Base-by-base conservation (phyloP, 2,888 invertebrate species). In the Nemoura dubitans region DNA sequence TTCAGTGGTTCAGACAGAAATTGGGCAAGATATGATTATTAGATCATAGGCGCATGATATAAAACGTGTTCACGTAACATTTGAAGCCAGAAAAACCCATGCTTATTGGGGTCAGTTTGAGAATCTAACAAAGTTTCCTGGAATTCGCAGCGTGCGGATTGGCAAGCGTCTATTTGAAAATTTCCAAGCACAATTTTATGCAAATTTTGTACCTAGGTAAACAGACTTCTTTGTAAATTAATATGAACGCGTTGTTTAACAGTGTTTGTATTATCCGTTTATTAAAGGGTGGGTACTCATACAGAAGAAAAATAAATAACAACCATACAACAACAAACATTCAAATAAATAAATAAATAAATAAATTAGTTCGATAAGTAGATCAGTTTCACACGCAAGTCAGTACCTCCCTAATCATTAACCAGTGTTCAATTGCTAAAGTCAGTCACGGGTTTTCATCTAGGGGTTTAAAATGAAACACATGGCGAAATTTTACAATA, bases 281-380 rank as follows among this genome's bases (percentile, higher is more conserved):
- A 59, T 59, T 59, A 59, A 36, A 36, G 59, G 14, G 36, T 36
- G 36, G 36, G 10, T 36, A 59, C 59, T 59, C 59, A 59, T 21
- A 59, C 16, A 59, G 59, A 59, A 7, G 14, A 59, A 21, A 21
- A n/a, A n/a, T n/a, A 59, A 59, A 59, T 59, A 59, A 59, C 59
- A 59, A 59, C 59, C 59, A 59, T 59, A 59, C 59, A 59, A 7
- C 59, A 21, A 21, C 59, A 59, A 59, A 59, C 59, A 59, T 59
- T 59, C 59, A 59, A 59, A 59, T 59, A 59, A 59, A 59, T 59
- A 59, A 59, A 59, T 59, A 59, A 59, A 59, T 59, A 59, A 59
- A 59, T 59, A 59, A 59, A 21, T 59, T 59, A 59, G 59, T 59
- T 59, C 59, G 14, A 59, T 59, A 59, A 59, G 16, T 21, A 59